These are phyloP conservation scores for Cryptocephalus primarius DNA, from an alignment of 2,888 invertebrate species.

Conservation along the genomic window DNA sequence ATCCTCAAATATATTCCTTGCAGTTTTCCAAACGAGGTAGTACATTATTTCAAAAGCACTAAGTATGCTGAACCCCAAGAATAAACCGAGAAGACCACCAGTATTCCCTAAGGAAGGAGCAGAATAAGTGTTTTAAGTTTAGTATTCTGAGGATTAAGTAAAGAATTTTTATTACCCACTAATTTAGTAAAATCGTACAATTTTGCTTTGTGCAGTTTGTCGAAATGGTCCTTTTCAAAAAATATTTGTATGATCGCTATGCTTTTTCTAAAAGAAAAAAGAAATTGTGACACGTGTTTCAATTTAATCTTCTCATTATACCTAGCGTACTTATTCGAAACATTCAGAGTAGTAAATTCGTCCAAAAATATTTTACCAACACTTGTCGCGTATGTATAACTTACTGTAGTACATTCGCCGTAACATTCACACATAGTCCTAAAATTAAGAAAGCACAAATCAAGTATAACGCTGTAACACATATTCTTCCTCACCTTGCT, in stretches of 20 bases:
- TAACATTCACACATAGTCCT: conserved; percentile 4
- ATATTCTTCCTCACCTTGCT: no score
- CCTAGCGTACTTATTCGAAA: not conserved
- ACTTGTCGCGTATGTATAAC: not conserved
- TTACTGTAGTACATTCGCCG: conserved; percentile 2
- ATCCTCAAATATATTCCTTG: not conserved
- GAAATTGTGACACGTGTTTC: not conserved
- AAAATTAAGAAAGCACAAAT: not conserved
- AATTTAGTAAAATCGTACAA: conserved; percentile 69
- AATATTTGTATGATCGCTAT: conserved; percentile 13
- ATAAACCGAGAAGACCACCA: conserved; percentile 63
- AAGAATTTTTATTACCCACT: conserved; percentile 50
- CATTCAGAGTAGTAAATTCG: not conserved
- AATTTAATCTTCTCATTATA: not conserved
- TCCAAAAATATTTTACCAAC: no score
- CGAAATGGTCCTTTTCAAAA: conserved; percentile 50
- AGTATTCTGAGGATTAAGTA: not conserved
- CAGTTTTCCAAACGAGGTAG: conserved; percentile 33
- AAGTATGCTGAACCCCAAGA: conserved; percentile 71
- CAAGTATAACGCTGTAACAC: no score
- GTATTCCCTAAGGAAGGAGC: conserved; percentile 49
- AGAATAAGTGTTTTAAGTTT: not conserved
- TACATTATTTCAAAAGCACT: conserved; percentile 34
- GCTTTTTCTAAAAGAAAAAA: conserved; percentile 14
- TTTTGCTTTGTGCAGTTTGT: conserved; percentile 58